Percentiles rank a stretch among this genome's conserved stretches.
Conservation (phyloP, 2,113 vertebrate species). For the Alexandromys fortis region DNA sequence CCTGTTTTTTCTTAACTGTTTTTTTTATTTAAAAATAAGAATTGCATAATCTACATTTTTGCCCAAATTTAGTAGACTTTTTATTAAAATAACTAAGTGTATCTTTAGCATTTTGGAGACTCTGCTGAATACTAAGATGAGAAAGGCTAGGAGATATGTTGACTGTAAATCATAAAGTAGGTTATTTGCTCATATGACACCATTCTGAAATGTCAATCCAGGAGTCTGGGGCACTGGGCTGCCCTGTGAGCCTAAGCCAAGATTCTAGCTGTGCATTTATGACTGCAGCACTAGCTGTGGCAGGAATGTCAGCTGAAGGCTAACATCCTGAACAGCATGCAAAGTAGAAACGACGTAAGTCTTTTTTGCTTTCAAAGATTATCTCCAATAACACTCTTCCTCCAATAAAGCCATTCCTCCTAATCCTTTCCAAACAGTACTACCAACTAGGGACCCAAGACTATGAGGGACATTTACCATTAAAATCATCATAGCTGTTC, state of each 20-base stretch:
- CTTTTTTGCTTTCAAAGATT: background rate
- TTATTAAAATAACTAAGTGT: background rate
- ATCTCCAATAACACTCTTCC: background rate
- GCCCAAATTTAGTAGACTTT: background rate
- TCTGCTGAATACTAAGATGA: background rate
- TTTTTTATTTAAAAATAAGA: background rate
- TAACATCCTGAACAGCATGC: background rate
- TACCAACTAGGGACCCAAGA: background rate
- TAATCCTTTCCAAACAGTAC: background rate
- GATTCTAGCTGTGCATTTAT: background rate
- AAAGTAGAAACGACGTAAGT: background rate
- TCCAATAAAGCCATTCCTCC: background rate
- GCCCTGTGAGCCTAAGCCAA: background rate
- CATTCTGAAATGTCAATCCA: background rate
- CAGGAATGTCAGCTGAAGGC: background rate
- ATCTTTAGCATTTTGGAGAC: background rate
- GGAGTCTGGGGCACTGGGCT: background rate
- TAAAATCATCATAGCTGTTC: background rate
- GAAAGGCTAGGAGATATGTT: background rate
- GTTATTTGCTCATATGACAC: background rate
- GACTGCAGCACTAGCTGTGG: background rate
- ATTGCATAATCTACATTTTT: background rate
- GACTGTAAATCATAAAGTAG: background rate
- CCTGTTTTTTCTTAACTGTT: background rate
- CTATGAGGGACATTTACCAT: background rate